Evolutionary conservation across 2,888 invertebrate genomes (phyloP), one percentile per base, ranked within the genome.

Genomic region (Furcula furcula): DNA sequence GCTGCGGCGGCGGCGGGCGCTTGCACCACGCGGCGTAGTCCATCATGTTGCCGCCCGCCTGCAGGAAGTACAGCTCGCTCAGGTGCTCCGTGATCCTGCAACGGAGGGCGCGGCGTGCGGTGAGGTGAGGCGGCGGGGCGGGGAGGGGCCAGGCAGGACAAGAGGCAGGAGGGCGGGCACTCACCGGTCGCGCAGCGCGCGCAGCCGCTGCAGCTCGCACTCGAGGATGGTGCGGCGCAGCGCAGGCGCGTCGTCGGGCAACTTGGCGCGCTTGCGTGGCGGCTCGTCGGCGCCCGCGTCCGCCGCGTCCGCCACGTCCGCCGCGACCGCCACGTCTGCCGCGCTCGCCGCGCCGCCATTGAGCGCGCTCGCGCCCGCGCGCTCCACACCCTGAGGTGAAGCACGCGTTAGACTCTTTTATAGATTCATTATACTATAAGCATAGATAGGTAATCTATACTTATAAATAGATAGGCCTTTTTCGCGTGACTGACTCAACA

Each of bases 1-100:
- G 93, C 73, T 93, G 93, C 40, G 93, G 92, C 50, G 93, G 91
- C 37, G 94, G 92, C 49, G 95, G 94, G 60, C 94, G 90, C 78
- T 95, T 96, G 56, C 94, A 93, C 94, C 96, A 97, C 55, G 91
- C 89, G 56, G 92, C 92, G 81, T 94, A 95, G 76, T 98, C 97
- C 92, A 96, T 93, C 90, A 97, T 92, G 84, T 96, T 95, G 46
- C 96, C 95, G 57, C 94, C 94, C 61, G 92, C 92, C 85, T 96
- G 95, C 61, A 97, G 91, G 84, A 95, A 97, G 89, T 94, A 97
- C 65, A 95, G 90, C 88, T 97, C 97, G 59, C 94, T 92, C 59
- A 94, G 91, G 83, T 94, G 93, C 74, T 95, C 95, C 56, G 92
- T 92, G 81, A 94, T 93, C 71, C 92, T 90, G 65, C 31, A 69